Evolutionary conservation across 2,113 vertebrate genomes (phyloP).

Genomic region (Pomatorhinus ruficollis): DNA sequence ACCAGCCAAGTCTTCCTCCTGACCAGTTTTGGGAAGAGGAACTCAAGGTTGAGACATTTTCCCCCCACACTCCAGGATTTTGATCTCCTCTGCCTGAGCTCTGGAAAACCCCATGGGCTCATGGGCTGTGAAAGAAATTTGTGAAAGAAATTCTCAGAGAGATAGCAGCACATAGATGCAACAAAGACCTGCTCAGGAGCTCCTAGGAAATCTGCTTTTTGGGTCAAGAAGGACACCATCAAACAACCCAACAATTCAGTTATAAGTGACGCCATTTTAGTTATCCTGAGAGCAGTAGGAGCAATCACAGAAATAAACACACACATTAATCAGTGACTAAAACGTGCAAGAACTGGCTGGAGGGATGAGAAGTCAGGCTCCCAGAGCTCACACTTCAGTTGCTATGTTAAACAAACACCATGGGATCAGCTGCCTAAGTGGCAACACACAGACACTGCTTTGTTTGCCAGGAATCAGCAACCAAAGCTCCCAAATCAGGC

Average conservation of each 20-base stretch:
- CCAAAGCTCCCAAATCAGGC: neutral
- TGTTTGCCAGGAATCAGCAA: accelerated
- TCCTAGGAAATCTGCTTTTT: neutral
- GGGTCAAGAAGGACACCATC: neutral
- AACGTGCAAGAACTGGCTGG: neutral
- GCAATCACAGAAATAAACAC: neutral
- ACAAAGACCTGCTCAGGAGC: neutral
- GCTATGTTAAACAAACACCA: neutral
- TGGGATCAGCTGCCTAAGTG: neutral
- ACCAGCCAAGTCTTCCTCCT: neutral
- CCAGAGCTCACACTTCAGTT: neutral
- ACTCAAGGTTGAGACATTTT: neutral
- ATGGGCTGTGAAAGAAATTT: neutral
- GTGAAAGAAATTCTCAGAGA: neutral
- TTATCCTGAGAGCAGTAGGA: neutral
- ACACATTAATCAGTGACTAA: neutral
- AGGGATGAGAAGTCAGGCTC: neutral
- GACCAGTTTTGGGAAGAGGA: neutral
- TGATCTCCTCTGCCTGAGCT: neutral
- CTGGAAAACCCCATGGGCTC: neutral
- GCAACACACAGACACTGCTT: neutral
- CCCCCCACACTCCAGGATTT: neutral
- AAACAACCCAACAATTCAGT: neutral
- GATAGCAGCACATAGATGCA: accelerated
- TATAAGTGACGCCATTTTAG: neutral